Evolutionary conservation across 2,797 vertebrate species (phyloP).

Genomic region (Tauraco hartlaubi): DNA sequence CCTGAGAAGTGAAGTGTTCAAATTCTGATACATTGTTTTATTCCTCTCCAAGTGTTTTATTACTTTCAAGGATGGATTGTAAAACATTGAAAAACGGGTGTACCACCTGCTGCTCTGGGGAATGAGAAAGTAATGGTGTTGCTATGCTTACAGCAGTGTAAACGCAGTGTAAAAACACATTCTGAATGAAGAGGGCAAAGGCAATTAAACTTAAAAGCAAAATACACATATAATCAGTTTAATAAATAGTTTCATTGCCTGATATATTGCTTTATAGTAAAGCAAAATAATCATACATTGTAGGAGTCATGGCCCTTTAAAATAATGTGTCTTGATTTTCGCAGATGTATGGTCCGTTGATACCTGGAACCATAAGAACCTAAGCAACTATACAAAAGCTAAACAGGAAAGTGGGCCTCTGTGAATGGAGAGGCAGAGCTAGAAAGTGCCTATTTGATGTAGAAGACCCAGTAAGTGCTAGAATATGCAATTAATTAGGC

Average conservation of each 20-base stretch:
- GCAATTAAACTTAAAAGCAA: neutral
- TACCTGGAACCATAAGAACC: neutral
- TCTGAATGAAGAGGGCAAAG: neutral
- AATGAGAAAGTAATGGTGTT: neutral
- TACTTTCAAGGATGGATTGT: neutral
- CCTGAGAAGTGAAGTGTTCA: neutral
- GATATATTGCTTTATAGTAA: neutral
- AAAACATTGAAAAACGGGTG: neutral
- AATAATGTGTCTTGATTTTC: neutral
- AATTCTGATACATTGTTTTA: neutral
- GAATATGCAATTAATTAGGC: neutral
- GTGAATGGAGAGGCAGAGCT: neutral
- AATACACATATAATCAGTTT: neutral
- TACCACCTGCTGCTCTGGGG: neutral
- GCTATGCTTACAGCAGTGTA: neutral
- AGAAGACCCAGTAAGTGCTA: neutral
- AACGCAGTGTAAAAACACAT: neutral
- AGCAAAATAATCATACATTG: neutral
- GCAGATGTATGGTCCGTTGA: neutral
- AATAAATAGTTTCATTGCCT: neutral
- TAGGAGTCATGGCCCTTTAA: neutral
- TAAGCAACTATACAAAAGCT: neutral
- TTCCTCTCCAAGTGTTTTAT: neutral
- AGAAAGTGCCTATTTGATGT: neutral
- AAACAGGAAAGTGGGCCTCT: neutral